Evolutionary conservation across 1,140 invertebrate species (phyloP), one percentile per base, ranked within the genome.

Genomic region (Sweltsa coloradensis): DNA sequence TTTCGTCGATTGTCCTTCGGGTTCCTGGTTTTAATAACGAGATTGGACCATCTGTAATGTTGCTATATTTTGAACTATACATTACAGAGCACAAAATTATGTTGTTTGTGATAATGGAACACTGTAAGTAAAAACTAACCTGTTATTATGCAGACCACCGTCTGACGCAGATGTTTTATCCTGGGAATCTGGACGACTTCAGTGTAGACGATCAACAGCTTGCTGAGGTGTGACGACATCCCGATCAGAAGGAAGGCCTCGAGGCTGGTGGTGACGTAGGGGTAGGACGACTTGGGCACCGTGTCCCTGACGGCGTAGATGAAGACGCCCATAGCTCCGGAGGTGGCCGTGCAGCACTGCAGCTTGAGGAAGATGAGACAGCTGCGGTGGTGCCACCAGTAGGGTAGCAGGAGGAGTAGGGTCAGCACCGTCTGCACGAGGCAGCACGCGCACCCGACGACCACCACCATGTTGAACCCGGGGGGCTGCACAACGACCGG

Each of bases 331-430:
- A 80, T 79, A 16, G 75, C 67, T 19, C 71, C 70, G 4, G 71
- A 63, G 22, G 76, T 64, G 24, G 76, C 73, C 27, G 66, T 60
- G 53, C 76, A 78, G 54, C 75, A 79, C 53, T 81, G 78, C 48
- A 81, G 67, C 64, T 80, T 80, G 31, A 80, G 63, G 63, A 78
- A 79, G 52, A 77, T 72, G 21, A 79, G 58, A 58, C 76, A 78
- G 45, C 70, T 76, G 41, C 71, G 69, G 47, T 71, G 68, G 48
- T 70, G 72, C 57, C 70, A 73, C 71, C 76, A 78, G 53, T 72
- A 72, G 16, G 66, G 64, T 19, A 73, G 57, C 13, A 78, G 62
- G 39, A 78, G 66, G 27, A 75, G 57, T 5, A 71, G 66, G 2
- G 75, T 66, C 5, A 78, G 51, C 5, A 72, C 58, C 45, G 73